A percentile compares a stretch with the other conserved stretches of the same genome.
These are phyloP conservation scores for Chelidonichthys spinosus DNA, from an alignment of 2,797 vertebrate species.

Conservation along the genomic window DNA sequence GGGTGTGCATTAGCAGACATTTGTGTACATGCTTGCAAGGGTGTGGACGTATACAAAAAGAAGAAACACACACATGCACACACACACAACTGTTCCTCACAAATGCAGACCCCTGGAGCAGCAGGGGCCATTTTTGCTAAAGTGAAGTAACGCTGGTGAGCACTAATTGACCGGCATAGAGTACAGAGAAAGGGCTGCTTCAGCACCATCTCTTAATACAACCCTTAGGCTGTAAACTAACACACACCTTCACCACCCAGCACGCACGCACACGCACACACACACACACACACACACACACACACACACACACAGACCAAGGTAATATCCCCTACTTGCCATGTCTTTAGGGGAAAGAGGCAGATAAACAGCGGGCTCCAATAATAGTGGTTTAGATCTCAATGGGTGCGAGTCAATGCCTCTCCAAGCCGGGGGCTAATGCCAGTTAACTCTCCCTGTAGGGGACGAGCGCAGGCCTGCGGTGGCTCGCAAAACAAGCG, in stretches of 20 bases:
- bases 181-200: conserved; percentile 78
- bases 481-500: conserved; percentile 79
- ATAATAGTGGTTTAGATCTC: conserved; percentile 83
- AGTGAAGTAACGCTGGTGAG: conserved; percentile 64
- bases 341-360: conserved; percentile 76
- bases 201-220: conserved; percentile 79
- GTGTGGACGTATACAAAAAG: conserved; percentile 5
- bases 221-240: conserved; percentile 70
- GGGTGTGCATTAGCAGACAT: conserved; percentile 17
- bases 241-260: background rate
- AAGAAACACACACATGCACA: conserved; percentile 13
- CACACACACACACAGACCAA: conserved; percentile 48
- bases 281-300: conserved; percentile 36
- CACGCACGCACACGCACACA: conserved; percentile 19
- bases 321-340: conserved; percentile 76
- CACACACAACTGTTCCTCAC: conserved; percentile 37
- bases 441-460: conserved; percentile 85
- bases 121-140: conserved; percentile 62
- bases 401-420: conserved; percentile 82
- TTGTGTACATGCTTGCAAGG: conserved; percentile 12
- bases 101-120: conserved; percentile 46
- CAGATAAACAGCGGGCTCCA: conserved; percentile 81
- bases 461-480: conserved; percentile 73
- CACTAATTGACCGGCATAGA: conserved; percentile 71
- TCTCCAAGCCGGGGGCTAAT: conserved; percentile 84